Conservation (phyloP, 2,888 invertebrate genomes). For the Morpho achilles region DNA sequence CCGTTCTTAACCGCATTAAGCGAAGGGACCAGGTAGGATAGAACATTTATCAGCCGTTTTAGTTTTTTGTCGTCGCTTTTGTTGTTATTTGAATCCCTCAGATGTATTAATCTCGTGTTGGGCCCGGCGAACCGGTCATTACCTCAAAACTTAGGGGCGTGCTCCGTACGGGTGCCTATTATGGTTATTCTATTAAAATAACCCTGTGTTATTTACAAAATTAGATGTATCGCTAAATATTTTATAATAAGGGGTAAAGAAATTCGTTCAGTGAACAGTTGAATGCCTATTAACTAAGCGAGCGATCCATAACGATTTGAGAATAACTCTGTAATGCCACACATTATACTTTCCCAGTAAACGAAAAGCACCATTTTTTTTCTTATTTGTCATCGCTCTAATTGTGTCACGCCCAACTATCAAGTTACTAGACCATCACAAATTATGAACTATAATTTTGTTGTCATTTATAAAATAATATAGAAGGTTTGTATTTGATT, state of each 20-base stretch:
- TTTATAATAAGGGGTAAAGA: constrained; percentile 64
- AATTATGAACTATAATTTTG: constrained; percentile 7
- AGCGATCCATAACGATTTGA: constrained; percentile 42
- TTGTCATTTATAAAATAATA: neutral
- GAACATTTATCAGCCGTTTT: constrained; percentile 70
- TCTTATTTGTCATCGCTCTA: constrained; percentile 39
- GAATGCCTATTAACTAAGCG: constrained; percentile 37
- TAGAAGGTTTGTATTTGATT: neutral
- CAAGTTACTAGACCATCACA: constrained; percentile 43
- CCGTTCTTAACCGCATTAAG: constrained; percentile 46
- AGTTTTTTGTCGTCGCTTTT: constrained; percentile 70
- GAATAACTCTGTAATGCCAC: constrained; percentile 45
- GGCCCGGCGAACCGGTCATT: constrained; percentile 71
- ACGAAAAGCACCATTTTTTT: constrained; percentile 28
- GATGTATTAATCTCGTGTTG: constrained; percentile 76
- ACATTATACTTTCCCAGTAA: constrained; percentile 38
- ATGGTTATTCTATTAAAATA: constrained; percentile 73
- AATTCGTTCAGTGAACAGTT: constrained; percentile 22
- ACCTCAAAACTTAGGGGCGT: constrained; percentile 75
- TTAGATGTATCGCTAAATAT: constrained; percentile 77
- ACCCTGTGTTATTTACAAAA: constrained; percentile 71
- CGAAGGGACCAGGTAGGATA: constrained; percentile 59
- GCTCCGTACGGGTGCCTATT: constrained; percentile 73
- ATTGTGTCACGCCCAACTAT: constrained; percentile 45
- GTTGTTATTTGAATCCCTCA: constrained; percentile 70